Evolutionary conservation across 2,888 invertebrate species (phyloP).

Genomic region (Drosophila pseudotalamancana): DNA sequence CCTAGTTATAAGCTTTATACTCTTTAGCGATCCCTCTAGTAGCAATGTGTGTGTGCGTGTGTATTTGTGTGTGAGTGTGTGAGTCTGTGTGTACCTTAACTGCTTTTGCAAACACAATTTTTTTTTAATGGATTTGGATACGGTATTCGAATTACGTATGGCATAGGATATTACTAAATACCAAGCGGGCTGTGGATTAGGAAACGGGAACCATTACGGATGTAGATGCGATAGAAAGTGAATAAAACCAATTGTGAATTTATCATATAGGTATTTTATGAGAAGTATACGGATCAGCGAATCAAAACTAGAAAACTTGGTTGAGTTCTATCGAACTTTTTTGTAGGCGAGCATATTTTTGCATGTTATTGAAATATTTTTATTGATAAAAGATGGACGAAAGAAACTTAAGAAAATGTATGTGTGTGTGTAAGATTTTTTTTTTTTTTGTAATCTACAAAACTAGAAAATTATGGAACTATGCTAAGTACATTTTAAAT

Average conservation of each 20-base stretch:
- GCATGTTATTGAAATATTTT: conserved; percentile 25
- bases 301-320: conserved; percentile 9
- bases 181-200: conserved; percentile 43
- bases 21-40: background rate
- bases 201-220: conserved; percentile 3
- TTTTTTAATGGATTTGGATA: conserved; percentile 9
- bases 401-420: background rate
- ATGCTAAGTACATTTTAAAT: conserved; percentile 47
- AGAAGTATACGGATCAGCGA: conserved; percentile 5
- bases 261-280: conserved; percentile 15
- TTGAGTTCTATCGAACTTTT: conserved; percentile 9
- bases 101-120: conserved; percentile 25
- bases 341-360: conserved; percentile 31
- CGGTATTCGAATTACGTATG: conserved; percentile 10
- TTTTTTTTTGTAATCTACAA: conserved; percentile 36
- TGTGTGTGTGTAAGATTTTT: conserved; percentile 34
- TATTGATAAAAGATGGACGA: conserved; percentile 8
- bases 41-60: conserved; percentile 1
- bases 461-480: conserved; percentile 20
- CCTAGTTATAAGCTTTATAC: conserved; percentile 14
- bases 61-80: background rate
- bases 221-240: background rate
- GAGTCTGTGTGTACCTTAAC: background rate
- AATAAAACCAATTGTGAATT: conserved; percentile 6
- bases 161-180: conserved; percentile 16